A percentile compares a stretch with the other conserved stretches of the same genome.
These are phyloP conservation scores for Drosophila niveifrons DNA, from an alignment of 2,888 invertebrate species.

Conservation along the genomic window DNA sequence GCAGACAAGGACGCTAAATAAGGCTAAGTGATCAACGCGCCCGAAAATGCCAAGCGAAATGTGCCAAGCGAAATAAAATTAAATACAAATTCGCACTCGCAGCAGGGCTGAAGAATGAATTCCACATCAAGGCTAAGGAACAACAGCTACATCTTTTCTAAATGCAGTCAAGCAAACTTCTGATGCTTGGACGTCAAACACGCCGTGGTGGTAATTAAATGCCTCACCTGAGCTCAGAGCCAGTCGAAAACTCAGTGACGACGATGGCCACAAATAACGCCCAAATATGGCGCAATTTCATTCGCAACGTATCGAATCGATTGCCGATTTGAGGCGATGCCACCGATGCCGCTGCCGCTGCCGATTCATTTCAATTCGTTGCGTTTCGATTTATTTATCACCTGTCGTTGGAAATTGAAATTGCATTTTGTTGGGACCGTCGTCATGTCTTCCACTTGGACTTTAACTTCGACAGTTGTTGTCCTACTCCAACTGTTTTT, in stretches of 20 bases:
- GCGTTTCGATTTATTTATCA: slow-evolving; percentile 85
- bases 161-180: slow-evolving; percentile 23
- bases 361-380: slow-evolving; percentile 72
- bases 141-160: slow-evolving; percentile 68
- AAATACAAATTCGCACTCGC: slow-evolving; percentile 78
- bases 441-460: slow-evolving; percentile 4
- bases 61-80: slow-evolving; percentile 72
- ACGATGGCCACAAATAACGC: slow-evolving; percentile 74
- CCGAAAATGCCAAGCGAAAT: slow-evolving; percentile 77
- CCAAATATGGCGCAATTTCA: slow-evolving; percentile 81
- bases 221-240: slow-evolving; percentile 42
- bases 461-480: slow-evolving; percentile 6
- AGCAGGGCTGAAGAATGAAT: neutral
- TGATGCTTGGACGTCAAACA: slow-evolving; percentile 72
- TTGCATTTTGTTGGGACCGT: slow-evolving; percentile 63
- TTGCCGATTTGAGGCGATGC: slow-evolving; percentile 53
- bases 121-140: neutral
- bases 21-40: slow-evolving; percentile 73
- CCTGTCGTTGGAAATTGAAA: slow-evolving; percentile 84
- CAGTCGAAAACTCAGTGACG: slow-evolving; percentile 30
- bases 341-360: slow-evolving; percentile 20
- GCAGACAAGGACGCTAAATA: slow-evolving; percentile 72
- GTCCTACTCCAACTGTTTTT: slow-evolving; percentile 12
- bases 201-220: slow-evolving; percentile 77
- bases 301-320: slow-evolving; percentile 73